These are phyloP conservation scores for Acanthis flammea DNA, from an alignment of 2,797 vertebrate genomes.

Conservation along the genomic window DNA sequence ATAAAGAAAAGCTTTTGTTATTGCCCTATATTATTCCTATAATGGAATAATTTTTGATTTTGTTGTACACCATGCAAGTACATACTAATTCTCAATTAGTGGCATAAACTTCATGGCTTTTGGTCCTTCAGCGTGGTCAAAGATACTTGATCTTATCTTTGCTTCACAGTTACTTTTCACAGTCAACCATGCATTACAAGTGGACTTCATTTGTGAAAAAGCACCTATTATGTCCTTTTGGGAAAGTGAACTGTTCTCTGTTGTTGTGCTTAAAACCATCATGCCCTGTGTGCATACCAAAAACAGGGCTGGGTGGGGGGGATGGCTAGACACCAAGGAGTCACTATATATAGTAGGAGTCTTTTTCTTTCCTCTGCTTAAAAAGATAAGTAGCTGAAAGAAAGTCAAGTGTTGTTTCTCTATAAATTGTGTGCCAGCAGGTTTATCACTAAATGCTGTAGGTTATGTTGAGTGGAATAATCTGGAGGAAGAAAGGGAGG, in stretches of 20 bases:
- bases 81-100: neutral
- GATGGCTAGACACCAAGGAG: constrained; percentile 65
- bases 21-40: neutral
- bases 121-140: neutral
- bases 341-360: constrained; percentile 61
- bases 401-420: constrained; percentile 71
- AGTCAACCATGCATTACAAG: neutral
- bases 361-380: constrained; percentile 67
- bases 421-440: constrained; percentile 72
- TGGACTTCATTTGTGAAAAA: neutral
- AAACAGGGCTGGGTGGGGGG: fast-evolving
- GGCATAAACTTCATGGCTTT: neutral
- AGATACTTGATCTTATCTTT: neutral
- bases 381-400: constrained; percentile 72
- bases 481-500: constrained; percentile 75
- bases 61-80: neutral
- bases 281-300: neutral
- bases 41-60: neutral
- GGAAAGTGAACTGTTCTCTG: neutral
- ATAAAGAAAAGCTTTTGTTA: neutral
- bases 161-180: neutral
- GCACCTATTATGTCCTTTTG: neutral
- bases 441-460: constrained; percentile 70
- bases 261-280: constrained; percentile 1
- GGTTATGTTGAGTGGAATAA: constrained; percentile 72